These are phyloP conservation scores for Bos javanicus DNA, from an alignment of 2,113 vertebrate genomes.

Conservation along the genomic window DNA sequence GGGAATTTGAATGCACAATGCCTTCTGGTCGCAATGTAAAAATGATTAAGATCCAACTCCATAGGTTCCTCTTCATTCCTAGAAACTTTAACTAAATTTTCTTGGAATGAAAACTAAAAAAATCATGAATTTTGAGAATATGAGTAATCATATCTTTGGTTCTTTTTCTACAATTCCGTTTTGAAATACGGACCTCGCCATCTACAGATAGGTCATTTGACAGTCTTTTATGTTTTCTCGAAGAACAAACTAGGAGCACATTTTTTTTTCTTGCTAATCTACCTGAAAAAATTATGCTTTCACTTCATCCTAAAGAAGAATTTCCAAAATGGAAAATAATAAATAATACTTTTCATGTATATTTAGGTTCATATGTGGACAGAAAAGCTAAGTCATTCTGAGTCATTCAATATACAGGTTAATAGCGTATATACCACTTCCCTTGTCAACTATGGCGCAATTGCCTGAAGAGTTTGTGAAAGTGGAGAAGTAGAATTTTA, in stretches of 20 bases:
- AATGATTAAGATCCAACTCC: not conserved
- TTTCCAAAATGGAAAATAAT: not conserved
- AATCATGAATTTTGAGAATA: not conserved
- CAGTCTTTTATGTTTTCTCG: not conserved
- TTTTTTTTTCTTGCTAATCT: not conserved
- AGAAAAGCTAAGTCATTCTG: not conserved
- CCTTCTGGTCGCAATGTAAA: accelerated
- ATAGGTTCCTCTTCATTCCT: not conserved
- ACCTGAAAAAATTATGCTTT: not conserved
- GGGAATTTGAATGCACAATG: not conserved
- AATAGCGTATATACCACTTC: not conserved
- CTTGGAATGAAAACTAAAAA: not conserved
- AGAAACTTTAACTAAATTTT: not conserved
- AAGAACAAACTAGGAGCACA: not conserved
- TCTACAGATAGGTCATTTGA: not conserved
- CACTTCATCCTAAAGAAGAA: not conserved
- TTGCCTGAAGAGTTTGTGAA: not conserved
- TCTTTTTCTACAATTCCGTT: not conserved
- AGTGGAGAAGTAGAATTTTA: not conserved
- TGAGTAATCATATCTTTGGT: not conserved
- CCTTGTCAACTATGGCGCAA: not conserved
- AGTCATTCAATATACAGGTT: not conserved
- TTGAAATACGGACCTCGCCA: not conserved
- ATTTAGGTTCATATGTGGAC: not conserved
- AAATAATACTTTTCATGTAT: not conserved